These are phyloP conservation scores for Conus betulinus DNA, from an alignment of 1,140 invertebrate genomes.

Conservation along the genomic window DNA sequence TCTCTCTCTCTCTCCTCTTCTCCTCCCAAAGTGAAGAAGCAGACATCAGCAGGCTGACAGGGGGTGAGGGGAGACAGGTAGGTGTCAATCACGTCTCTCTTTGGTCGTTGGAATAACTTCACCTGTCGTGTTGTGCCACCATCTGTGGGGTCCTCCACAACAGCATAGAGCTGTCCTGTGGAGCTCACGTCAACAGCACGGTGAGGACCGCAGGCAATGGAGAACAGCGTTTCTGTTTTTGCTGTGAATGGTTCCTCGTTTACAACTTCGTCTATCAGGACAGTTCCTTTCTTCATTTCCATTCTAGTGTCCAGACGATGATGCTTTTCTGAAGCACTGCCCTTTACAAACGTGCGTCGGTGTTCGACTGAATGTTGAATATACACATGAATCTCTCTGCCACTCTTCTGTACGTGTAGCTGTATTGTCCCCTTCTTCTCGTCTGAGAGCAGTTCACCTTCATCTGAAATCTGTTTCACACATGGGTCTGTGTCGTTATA, in stretches of 20 bases:
- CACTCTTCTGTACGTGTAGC: background rate
- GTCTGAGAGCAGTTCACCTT: too few relatives aligned
- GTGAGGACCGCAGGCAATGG: background rate
- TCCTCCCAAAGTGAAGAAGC: background rate
- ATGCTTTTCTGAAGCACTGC: background rate
- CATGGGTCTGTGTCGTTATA: too few relatives aligned
- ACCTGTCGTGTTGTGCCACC: background rate
- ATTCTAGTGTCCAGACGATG: background rate
- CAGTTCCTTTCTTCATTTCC: background rate
- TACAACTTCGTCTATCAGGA: background rate
- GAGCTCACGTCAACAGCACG: background rate
- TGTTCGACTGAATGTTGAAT: background rate
- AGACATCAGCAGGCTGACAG: slow-evolving; percentile 1
- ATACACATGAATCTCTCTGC: background rate
- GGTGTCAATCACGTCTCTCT: background rate
- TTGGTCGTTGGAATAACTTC: background rate
- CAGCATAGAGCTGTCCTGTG: background rate
- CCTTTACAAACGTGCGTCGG: background rate
- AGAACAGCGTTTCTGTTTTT: background rate
- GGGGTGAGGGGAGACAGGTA: background rate
- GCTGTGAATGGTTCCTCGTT: background rate
- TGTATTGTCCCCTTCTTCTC: background rate
- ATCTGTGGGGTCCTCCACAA: background rate
- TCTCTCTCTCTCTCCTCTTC: too few relatives aligned
- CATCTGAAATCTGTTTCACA: too few relatives aligned